Evolutionary conservation across 2,797 vertebrate genomes (phyloP), one percentile per base, ranked within the genome.

Genomic region (Poecilia gillii): DNA sequence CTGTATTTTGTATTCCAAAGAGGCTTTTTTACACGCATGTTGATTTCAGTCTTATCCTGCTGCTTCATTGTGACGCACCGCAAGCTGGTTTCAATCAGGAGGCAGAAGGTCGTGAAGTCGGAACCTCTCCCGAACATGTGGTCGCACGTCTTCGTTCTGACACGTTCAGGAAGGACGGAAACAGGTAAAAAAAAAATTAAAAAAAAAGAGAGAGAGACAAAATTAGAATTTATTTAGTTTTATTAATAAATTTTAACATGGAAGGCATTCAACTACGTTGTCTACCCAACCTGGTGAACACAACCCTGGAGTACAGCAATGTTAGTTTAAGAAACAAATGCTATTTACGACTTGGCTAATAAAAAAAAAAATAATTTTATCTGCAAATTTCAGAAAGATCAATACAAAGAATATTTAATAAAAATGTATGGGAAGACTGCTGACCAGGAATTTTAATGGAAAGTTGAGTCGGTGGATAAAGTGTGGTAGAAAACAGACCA

Each of bases 81-180:
- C 1, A n/a, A 9, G 88, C 91, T 39, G 55, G 77, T 77, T 89
- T 98, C 97, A 99, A 84, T 99, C 98, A 4, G 98, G 97, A 85
- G 98, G 98, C 94, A 99, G 96, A 92, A 99, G 95, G 95, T 99
- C 98, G 85, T 99, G 98, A 96, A 99, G 97, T 85, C 98, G 97
- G 95, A 99, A 99, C 93, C 96, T 96, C 94, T 99, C 98, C 92
- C 97, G 95, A 94, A 99, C 98, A 83, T 99, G 97, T 78, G 98
- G 98, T 81, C 98, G 97, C 89, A 99, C 98, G 91, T 99, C 98
- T 95, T 99, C 98, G 76, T 99, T 97, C 98, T 99, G 95, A 73
- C 0, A 18, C 16, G 59, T 57, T 28, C 36, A 81, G 20, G 57
- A 62, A 78, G 64, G 33, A 25, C 41, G 20, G 4, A 23, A 25